Evolutionary conservation across 2,888 invertebrate species (phyloP), one percentile per base, ranked within the genome.

Genomic region (Epinotia brunnichana): DNA sequence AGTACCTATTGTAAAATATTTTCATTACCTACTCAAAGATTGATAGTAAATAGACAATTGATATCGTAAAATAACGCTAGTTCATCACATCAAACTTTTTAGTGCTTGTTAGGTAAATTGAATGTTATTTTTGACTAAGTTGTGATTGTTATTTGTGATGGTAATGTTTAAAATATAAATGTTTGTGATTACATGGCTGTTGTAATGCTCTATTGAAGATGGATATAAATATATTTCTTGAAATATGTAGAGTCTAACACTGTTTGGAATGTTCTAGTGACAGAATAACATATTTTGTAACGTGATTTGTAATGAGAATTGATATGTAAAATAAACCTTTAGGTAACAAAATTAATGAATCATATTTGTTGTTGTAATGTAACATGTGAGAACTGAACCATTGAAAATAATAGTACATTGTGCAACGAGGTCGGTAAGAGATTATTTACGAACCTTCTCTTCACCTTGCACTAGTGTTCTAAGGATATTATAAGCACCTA

Each of bases 171-270:
- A 63, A 74, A 71, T 73, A 78, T 76, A 74, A 68, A 77, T 75
- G 77, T 69, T 69, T 68, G 83, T 84, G 84, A 83, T 86, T 77
- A 78, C 73, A 81, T 79, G 83, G 85, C 84, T 86, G 85, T 83
- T 81, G 74, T 77, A 76, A 68, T 57, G 57, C 68, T 68, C 57
- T 56, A 59, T 57, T 48, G 57, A 63, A 53, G 62, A 39, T 39
- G 29, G 53, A 62, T 57, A 73, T 61, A 61, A 59, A 48, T 56
- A 68, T 72, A 68, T 63, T 73, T 68, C 54, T 39, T 24, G 17
- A 54, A 48, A 66, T 66, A 51, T 62, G 57, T 67, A 72, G 35
- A 57, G 2, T 61, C 56, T 21, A 61, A 56, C 57, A 51, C 29
- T 56, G 56, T 67, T 48, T 56, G 48, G 61, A 54, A 67, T 62